These are phyloP conservation scores for Pygoscelis adeliae DNA, from an alignment of 2,113 vertebrate species.

Conservation along the genomic window DNA sequence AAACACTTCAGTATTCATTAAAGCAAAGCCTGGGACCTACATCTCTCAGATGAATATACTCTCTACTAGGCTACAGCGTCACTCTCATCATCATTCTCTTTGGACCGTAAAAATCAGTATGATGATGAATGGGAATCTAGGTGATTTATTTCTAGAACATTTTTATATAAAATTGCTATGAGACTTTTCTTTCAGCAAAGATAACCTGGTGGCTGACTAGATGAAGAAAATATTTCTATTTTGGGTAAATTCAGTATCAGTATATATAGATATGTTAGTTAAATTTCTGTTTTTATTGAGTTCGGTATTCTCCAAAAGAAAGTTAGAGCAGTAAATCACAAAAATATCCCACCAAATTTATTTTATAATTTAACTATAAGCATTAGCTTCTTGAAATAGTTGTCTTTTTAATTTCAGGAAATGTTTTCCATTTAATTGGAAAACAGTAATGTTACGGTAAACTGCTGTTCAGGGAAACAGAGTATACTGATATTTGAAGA, in stretches of 20 bases:
- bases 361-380: not conserved
- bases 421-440: not conserved
- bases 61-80: not conserved
- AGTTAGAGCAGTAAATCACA: not conserved
- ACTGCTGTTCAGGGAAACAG: not conserved
- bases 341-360: not conserved
- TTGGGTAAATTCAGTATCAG: not conserved
- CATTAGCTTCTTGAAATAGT: not conserved
- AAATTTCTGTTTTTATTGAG: not conserved
- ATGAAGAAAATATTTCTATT: not conserved
- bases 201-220: not conserved
- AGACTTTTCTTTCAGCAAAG: not conserved
- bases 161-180: not conserved
- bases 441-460: not conserved
- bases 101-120: not conserved
- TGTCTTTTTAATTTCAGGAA: not conserved
- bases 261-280: not conserved
- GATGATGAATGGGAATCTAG: not conserved
- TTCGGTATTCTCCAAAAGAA: not conserved
- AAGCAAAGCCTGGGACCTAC: not conserved
- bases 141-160: not conserved
- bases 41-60: not conserved
- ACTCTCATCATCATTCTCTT: not conserved
- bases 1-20: not conserved
- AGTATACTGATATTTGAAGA: not conserved